Percentiles rank a stretch among this genome's conserved stretches.
Evolutionary conservation across 2,113 vertebrate genomes (phyloP).

Genomic region (Heteronetta atricapilla): DNA sequence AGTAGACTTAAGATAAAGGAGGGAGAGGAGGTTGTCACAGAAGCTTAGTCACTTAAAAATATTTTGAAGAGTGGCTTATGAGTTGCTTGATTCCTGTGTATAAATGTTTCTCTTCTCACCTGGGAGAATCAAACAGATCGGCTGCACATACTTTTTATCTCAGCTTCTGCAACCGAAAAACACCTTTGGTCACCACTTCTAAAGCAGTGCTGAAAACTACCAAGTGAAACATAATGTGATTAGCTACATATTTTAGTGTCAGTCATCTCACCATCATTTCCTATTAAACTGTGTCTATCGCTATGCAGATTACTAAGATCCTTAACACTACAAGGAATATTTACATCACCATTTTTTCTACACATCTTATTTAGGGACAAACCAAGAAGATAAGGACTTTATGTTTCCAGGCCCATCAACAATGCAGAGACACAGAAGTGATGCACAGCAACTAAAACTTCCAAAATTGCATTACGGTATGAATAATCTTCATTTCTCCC

Average conservation of each 20-base stretch:
- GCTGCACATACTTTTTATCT: background rate
- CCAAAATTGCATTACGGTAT: background rate
- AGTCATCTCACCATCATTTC: background rate
- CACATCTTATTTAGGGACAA: background rate
- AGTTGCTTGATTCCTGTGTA: background rate
- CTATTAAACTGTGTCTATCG: background rate
- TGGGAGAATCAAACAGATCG: background rate
- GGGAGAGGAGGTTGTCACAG: background rate
- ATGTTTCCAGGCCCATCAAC: background rate
- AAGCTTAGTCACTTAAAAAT: background rate
- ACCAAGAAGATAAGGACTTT: background rate
- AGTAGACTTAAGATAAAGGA: background rate
- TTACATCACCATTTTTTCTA: background rate
- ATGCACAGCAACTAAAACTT: background rate
- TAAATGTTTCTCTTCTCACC: background rate
- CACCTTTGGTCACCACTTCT: background rate
- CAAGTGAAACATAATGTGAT: background rate
- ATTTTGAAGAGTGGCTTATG: background rate
- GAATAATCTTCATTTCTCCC: background rate
- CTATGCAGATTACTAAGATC: background rate
- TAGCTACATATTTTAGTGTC: fast-evolving
- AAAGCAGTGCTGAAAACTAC: background rate
- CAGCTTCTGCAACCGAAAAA: background rate
- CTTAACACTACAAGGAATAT: background rate
- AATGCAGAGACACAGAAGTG: background rate